A percentile compares a stretch with the other conserved stretches of the same genome.
Conservation (phyloP, 2,797 vertebrate species). For the Mormyrus hasselquistii region DNA sequence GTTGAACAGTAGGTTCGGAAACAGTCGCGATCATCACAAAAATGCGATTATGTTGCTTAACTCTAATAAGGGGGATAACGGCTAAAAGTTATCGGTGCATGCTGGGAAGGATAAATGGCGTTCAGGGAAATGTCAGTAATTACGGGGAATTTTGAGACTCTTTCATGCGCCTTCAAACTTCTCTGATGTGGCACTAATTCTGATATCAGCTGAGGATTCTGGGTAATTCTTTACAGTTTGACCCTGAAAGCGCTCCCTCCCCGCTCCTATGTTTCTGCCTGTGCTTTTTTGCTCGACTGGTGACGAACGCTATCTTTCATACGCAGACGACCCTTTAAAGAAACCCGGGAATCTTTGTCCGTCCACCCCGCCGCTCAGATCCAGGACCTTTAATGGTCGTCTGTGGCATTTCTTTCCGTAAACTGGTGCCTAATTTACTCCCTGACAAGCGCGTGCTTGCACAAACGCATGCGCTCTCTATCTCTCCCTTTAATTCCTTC, state of each 20-base stretch:
- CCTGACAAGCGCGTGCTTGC: background rate
- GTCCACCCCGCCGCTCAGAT: conserved; percentile 18
- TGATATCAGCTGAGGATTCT: conserved; percentile 5
- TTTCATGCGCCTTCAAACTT: conserved; percentile 10
- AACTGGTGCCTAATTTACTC: conserved; percentile 26
- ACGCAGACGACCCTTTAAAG: conserved; percentile 26
- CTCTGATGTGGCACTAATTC: conserved; percentile 13
- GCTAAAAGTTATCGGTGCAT: conserved; percentile 24
- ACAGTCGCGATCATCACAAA: background rate
- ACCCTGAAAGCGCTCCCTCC: background rate
- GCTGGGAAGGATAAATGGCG: conserved; percentile 26
- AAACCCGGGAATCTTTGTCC: conserved; percentile 21
- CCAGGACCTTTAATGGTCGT: conserved; percentile 22
- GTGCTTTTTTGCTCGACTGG: conserved; percentile 21
- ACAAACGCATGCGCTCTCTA: background rate
- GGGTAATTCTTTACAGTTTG: conserved; percentile 13
- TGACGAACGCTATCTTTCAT: conserved; percentile 25
- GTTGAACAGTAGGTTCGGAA: background rate
- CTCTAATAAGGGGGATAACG: conserved; percentile 20
- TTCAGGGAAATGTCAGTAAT: conserved; percentile 18
- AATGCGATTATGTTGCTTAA: conserved; percentile 14
- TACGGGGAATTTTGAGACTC: conserved; percentile 15
- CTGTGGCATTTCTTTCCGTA: conserved; percentile 17
- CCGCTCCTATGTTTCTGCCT: background rate
- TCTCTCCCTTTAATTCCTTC: background rate